Evolutionary conservation across 1,140 invertebrate species (phyloP), one percentile per base, ranked within the genome.

Genomic region (Pseudomyrmex dendroicus): DNA sequence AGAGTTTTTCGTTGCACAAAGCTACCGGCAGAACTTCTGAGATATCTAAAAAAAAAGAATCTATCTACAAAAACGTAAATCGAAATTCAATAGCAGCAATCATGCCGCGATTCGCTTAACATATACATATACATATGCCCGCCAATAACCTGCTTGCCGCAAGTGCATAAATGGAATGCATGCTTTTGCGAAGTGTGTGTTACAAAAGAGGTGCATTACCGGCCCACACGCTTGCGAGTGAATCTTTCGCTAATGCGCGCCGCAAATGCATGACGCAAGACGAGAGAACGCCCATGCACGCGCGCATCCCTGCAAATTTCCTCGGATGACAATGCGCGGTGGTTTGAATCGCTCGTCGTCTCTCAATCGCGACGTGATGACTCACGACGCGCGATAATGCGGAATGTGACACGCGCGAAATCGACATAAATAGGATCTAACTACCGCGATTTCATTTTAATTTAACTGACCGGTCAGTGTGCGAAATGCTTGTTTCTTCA

Each of bases 81-180:
- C 4, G 13, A 46, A 73, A 73, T 73, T 61, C 17, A 22, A 61
- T 25, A 20, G 20, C 15, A 22, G 44, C 8, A 13, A n/a, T 22
- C 10, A 20, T 46, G 59, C 22, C 22, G 50, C 44, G 46, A 77
- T 66, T 77, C 56, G 64, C 64, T 13, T 52, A 35, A 35, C 35
- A 35, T 35, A 35, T 35, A 20, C 20, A 22, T 22, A 35, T 7
- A 35, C 35, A 35, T 7, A 35, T 35, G 35, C 35, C 67, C 35
- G 44, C 20, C n/a, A 73, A 22, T 77, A 22, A 57, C 10, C 10
- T n/a, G 73, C 67, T 46, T 76, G 44, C 54, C 20, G 78, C 50
- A 48, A 74, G 62, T 74, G 56, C 84, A 22, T 73, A 68, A 83
- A 87, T 86, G 86, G 80, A 68, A 87, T 52, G 76, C 86, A 64